A percentile compares a stretch with the other conserved stretches of the same genome.
Conservation (phyloP, 2,797 vertebrate genomes). For the Peromyscus aztecus region DNA sequence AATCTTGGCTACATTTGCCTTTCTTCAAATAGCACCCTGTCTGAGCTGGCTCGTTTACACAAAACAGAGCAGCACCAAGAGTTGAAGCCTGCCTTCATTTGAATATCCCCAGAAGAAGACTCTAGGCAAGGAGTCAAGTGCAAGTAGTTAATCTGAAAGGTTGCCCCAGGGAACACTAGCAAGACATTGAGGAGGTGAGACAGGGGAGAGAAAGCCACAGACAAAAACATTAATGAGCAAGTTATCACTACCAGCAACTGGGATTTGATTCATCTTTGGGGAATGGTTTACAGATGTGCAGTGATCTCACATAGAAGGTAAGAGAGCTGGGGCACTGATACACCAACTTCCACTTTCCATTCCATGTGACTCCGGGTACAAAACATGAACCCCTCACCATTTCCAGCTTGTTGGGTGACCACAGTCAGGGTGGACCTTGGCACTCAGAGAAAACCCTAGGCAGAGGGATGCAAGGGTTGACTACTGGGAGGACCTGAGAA, state of each 20-base stretch:
- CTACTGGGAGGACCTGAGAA: neutral
- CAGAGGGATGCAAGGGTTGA: neutral
- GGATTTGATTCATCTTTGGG: neutral
- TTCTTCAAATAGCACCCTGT: neutral
- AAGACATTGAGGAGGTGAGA: neutral
- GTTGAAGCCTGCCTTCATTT: neutral
- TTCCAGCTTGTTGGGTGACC: neutral
- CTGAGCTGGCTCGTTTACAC: neutral
- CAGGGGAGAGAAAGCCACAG: neutral
- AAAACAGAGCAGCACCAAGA: constrained; percentile 9
- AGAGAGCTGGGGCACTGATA: neutral
- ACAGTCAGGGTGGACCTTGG: neutral
- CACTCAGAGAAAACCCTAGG: neutral
- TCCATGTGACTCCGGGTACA: neutral
- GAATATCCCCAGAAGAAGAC: neutral
- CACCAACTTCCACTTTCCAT: neutral
- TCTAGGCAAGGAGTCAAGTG: neutral
- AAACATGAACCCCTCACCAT: neutral
- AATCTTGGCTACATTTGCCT: constrained; percentile 17
- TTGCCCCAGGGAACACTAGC: neutral
- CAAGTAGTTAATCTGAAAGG: constrained; percentile 32
- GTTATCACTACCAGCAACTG: neutral
- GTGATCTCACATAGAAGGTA: neutral
- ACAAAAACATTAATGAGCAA: neutral
- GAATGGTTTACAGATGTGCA: accelerated